phyloP scores from a whole-genome alignment of 2,797 vertebrate genomes.

The Varecia variegata region DNA sequence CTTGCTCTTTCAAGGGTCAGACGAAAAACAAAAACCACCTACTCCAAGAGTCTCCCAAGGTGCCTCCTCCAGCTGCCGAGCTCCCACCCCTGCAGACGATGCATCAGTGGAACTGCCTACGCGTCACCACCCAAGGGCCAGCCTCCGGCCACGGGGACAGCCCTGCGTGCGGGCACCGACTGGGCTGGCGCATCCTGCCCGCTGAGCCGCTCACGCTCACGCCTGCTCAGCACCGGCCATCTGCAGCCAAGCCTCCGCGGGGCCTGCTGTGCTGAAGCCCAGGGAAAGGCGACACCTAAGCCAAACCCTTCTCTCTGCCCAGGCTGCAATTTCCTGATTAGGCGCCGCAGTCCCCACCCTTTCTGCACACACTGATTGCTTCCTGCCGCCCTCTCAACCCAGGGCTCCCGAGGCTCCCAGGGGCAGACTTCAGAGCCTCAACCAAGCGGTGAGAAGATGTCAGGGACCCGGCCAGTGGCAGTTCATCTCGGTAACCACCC shows the following conservation, averaged over 20 bases:
- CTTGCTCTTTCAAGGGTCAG: neutral
- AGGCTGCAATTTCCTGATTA: constrained; percentile 70
- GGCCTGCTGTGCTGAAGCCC: neutral
- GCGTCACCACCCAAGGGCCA: neutral
- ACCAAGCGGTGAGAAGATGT: neutral
- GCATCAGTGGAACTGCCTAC: neutral
- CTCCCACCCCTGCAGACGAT: neutral
- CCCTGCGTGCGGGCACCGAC: accelerated
- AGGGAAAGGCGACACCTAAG: neutral
- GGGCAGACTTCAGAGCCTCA: neutral
- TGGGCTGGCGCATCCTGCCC: neutral
- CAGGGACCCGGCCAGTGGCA: neutral
- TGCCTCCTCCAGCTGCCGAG: neutral
- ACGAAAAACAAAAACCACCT: neutral
- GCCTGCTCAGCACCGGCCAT: neutral
- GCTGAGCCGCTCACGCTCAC: neutral
- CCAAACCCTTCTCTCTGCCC: constrained; percentile 57
- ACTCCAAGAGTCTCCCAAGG: neutral
- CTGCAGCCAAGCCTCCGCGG: neutral
- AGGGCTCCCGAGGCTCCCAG: neutral
- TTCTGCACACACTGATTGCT: constrained; percentile 35
- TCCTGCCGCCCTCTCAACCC: neutral
- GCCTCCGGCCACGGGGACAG: accelerated
- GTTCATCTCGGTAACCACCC: neutral
- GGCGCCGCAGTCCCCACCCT: constrained; percentile 38